A percentile compares a stretch with the other conserved stretches of the same genome.
These are phyloP conservation scores for Silurus meridionalis DNA, from an alignment of 2,113 vertebrate genomes.

Conservation along the genomic window DNA sequence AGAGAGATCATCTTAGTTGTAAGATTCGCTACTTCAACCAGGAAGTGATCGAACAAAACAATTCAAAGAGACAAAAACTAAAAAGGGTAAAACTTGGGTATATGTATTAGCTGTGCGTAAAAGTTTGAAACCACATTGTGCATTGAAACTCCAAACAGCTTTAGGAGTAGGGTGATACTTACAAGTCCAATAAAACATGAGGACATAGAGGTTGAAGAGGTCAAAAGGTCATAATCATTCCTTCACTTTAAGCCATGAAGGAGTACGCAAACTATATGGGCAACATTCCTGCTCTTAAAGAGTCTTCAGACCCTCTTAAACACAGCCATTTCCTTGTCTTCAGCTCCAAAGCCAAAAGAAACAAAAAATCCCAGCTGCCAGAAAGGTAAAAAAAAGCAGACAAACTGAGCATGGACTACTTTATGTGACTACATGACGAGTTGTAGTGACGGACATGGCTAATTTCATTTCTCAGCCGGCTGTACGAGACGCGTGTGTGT, in stretches of 20 bases:
- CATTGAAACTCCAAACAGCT: not conserved
- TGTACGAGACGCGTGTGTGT: not conserved
- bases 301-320: not conserved
- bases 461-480: not conserved
- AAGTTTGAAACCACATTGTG: not conserved
- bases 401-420: not conserved
- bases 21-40: slow-evolving; percentile 59
- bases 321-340: not conserved
- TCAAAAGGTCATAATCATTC: not conserved
- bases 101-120: not conserved
- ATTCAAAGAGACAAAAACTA: not conserved
- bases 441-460: not conserved
- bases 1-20: slow-evolving; percentile 39
- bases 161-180: not conserved
- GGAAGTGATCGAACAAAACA: slow-evolving; percentile 59
- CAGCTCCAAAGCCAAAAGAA: not conserved
- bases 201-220: not conserved
- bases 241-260: not conserved
- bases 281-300: not conserved
- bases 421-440: not conserved
- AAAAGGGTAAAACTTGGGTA: not conserved
- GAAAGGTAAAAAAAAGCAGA: not conserved
- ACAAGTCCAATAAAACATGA: not conserved
- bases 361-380: not conserved
- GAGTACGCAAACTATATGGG: not conserved